A percentile compares a stretch with the other conserved stretches of the same genome.
Conservation (phyloP, 2,797 vertebrate genomes). For the Dallia pectoralis region DNA sequence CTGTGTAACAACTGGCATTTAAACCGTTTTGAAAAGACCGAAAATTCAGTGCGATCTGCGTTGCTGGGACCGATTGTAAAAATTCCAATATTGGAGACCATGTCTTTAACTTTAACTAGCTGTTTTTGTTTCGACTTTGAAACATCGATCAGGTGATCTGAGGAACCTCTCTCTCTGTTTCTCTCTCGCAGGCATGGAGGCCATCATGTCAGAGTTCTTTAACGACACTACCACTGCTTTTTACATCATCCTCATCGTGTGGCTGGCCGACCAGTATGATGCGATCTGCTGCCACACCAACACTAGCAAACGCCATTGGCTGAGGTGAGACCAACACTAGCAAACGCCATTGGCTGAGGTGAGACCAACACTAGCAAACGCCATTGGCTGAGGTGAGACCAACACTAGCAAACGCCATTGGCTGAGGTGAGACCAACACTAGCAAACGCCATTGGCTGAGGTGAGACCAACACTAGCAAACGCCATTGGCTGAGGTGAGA, state of each 20-base stretch:
- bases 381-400: constrained; percentile 89
- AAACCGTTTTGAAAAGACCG: neutral
- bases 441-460: constrained; percentile 97
- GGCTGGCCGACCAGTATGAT: constrained; percentile 95
- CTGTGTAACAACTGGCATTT: neutral
- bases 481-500: constrained; percentile 46
- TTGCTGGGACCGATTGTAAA: neutral
- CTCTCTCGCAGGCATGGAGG: constrained; percentile 87
- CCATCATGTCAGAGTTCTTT: constrained; percentile 99
- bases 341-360: neutral
- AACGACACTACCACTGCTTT: constrained; percentile 97
- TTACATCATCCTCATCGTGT: constrained; percentile 98
- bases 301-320: constrained; percentile 96
- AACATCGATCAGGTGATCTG: neutral
- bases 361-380: constrained; percentile 97
- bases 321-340: constrained; percentile 73
- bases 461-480: constrained; percentile 55
- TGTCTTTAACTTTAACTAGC: neutral
- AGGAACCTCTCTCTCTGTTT: neutral
- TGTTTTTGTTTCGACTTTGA: neutral
- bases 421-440: constrained; percentile 82
- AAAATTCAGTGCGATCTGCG: neutral
- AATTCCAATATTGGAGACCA: neutral
- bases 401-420: neutral
- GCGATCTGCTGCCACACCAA: constrained; percentile 98